Evolutionary conservation across 2,113 vertebrate species (phyloP).

Genomic region (Butorides virescens): DNA sequence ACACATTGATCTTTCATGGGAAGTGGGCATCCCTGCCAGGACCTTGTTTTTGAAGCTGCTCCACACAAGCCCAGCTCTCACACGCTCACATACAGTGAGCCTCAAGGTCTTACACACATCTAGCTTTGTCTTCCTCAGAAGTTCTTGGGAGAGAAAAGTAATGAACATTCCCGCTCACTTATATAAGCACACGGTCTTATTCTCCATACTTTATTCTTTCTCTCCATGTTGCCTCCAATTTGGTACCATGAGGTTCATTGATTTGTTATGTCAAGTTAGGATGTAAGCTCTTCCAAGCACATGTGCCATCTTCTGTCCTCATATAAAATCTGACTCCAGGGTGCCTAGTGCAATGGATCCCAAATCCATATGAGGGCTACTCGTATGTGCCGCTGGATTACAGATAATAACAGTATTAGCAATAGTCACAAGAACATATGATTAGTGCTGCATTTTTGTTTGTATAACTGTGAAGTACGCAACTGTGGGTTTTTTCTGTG

Average conservation of each 20-base stretch:
- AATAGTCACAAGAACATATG: not conserved
- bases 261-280: not conserved
- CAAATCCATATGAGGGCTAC: not conserved
- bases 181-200: not conserved
- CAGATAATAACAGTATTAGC: not conserved
- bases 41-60: not conserved
- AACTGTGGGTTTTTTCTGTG: not conserved
- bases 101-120: not conserved
- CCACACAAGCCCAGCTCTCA: not conserved
- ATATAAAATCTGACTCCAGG: not conserved
- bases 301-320: not conserved
- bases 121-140: not conserved
- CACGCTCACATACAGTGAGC: not conserved
- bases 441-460: not conserved
- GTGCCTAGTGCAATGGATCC: not conserved
- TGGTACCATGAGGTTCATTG: not conserved
- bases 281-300: not conserved
- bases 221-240: not conserved
- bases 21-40: not conserved
- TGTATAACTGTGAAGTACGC: not conserved
- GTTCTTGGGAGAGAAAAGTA: not conserved
- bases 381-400: not conserved
- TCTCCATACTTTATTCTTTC: not conserved
- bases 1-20: not conserved
- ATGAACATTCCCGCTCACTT: not conserved